Percentiles rank a stretch among this genome's conserved stretches.
These are phyloP conservation scores for Antheraea pernyi DNA, from an alignment of 1,140 invertebrate species.

Conservation along the genomic window DNA sequence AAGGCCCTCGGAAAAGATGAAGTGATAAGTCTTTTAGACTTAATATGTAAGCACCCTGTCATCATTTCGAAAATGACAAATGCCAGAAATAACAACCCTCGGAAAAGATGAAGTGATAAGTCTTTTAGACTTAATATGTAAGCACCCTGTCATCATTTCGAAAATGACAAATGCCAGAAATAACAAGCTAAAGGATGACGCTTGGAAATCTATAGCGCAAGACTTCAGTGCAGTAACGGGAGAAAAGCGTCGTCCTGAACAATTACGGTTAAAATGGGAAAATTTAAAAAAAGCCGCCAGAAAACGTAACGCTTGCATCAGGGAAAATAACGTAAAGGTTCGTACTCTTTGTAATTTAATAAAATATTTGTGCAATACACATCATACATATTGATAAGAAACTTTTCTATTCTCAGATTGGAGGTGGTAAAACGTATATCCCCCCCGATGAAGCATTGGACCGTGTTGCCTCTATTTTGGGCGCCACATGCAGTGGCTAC, in stretches of 20 bases:
- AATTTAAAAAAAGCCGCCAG: slow-evolving; percentile 16
- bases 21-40: no score
- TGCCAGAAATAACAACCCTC: no score
- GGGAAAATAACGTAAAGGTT: slow-evolving; percentile 10
- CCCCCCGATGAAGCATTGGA: slow-evolving; percentile 21
- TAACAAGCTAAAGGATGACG: slow-evolving; percentile 13
- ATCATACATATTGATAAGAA: slow-evolving; percentile 9
- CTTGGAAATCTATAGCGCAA: no score
- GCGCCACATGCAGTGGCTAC: slow-evolving; percentile 14
- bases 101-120: no score
- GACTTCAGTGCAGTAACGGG: not conserved
- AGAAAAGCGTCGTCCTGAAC: slow-evolving; percentile 3
- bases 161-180: no score
- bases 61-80: not conserved
- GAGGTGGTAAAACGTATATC: slow-evolving; percentile 15
- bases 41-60: no score
- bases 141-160: no score
- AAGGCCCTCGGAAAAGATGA: no score
- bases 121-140: no score
- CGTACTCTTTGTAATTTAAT: slow-evolving; percentile 1
- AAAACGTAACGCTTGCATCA: slow-evolving; percentile 2
- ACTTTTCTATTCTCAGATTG: slow-evolving; percentile 15
- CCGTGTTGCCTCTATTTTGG: slow-evolving; percentile 16
- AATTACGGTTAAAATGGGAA: slow-evolving; percentile 14
- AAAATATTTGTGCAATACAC: not conserved